Base-by-base conservation (phyloP, 1,140 invertebrate species). In the Drosophila santomea region DNA sequence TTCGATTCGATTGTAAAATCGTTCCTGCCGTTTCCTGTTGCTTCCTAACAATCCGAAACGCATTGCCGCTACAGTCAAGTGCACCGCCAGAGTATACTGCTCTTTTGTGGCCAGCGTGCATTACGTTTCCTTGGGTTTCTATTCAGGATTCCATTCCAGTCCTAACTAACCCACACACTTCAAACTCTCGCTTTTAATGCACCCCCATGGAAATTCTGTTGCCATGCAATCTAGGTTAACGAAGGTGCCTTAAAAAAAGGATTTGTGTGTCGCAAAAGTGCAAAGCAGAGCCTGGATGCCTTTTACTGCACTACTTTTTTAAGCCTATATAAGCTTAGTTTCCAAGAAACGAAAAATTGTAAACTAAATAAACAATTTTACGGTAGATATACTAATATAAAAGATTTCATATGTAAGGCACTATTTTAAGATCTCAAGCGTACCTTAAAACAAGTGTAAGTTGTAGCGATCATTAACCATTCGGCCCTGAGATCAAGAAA, bases 161-260 rank as follows among this genome's bases (percentile, higher is more conserved):
- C n/a, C 45, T 41, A 38, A 38, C 74, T 47, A 61, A 51, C 36
- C 54, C 58, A 41, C 71, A 88, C 79, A 88, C 79, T 86, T 79
- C 71, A 83, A 86, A 83, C 84, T 80, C 72, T 83, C 57, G 71
- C 84, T 89, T 89, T 86, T 75, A 76, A 76, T 73, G 66, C 54
- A 56, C 39, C 32, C 62, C 66, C 62, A 77, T 77, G 54, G 74
- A 74, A 58, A 74, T 57, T 58, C 55, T 55, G 25, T 39, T 48
- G 44, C 44, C 50, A 25, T 39, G 15, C 52, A 83, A 88, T 77
- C 83, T 88, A 57, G 83, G 83, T 84, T 88, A 88, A 88, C 83
- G 84, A 88, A 89, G 79, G 74, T 69, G 67, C 77, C 77, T 81
- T 69, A 66, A 73, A 74, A 68, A 47, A 48, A 44, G 44, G 44